Percentiles rank a stretch among this genome's conserved stretches.
Conservation (phyloP, 2,888 invertebrate species). For the Mycogona germanica region DNA sequence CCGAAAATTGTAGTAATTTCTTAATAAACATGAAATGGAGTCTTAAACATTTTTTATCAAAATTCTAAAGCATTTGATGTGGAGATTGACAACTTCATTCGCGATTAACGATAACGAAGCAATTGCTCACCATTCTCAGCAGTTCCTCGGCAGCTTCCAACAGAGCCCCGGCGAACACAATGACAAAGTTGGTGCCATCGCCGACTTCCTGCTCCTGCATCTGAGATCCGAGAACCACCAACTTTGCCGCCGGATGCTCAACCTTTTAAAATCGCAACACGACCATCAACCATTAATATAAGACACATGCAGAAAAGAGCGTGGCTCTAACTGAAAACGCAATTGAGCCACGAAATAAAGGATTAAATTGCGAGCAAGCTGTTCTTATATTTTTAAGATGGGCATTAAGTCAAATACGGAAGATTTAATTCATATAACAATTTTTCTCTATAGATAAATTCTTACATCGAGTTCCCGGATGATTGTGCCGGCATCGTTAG, state of each 20-base stretch:
- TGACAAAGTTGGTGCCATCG: constrained; percentile 97
- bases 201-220: constrained; percentile 99
- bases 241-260: constrained; percentile 95
- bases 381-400: neutral
- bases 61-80: neutral
- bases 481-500: constrained; percentile 98
- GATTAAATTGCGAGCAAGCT: no score
- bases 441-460: neutral
- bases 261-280: constrained; percentile 46
- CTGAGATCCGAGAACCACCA: constrained; percentile 90
- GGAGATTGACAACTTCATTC: neutral
- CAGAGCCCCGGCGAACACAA: constrained; percentile 85
- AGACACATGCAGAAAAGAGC: no score
- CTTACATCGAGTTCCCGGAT: constrained; percentile 73
- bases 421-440: neutral
- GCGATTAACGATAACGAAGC: neutral
- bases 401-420: neutral
- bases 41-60: constrained; percentile 3
- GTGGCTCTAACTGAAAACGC: no score
- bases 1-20: no score
- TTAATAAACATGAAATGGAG: constrained; percentile 11
- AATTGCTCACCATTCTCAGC: constrained; percentile 53
- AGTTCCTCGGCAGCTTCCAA: constrained; percentile 86
- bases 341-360: no score
- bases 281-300: no score